Percentiles rank a stretch among this genome's conserved stretches.
Conservation (phyloP, 2,888 invertebrate genomes). For the Thymelicus acteon region DNA sequence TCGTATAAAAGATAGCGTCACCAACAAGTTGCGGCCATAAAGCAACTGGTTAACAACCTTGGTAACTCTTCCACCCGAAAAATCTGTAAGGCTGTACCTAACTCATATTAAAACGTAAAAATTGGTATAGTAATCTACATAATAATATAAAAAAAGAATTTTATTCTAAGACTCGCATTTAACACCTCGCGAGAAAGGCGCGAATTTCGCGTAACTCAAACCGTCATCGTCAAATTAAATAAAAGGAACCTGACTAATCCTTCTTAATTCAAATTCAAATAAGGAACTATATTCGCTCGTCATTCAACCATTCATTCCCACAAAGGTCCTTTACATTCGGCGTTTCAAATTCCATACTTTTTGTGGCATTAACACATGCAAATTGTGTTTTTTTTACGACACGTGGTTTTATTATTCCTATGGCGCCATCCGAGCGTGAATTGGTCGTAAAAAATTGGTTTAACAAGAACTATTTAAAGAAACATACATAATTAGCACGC, state of each 20-base stretch:
- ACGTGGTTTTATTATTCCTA: background rate
- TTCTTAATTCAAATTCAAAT: slow-evolving; percentile 6
- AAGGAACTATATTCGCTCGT: background rate
- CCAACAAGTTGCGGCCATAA: too few relatives aligned
- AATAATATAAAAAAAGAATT: too few relatives aligned
- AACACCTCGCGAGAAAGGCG: background rate
- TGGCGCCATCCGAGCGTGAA: slow-evolving; percentile 2
- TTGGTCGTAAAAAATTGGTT: background rate
- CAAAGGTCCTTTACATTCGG: slow-evolving; percentile 7
- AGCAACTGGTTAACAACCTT: too few relatives aligned
- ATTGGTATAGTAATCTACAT: too few relatives aligned
- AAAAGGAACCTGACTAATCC: slow-evolving; percentile 6
- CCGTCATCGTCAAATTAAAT: slow-evolving; percentile 12
- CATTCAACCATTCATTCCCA: slow-evolving; percentile 5
- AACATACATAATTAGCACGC: too few relatives aligned
- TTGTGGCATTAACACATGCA: slow-evolving; percentile 13
- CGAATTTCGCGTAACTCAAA: slow-evolving; percentile 10
- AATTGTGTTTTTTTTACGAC: slow-evolving; percentile 4
- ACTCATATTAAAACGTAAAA: background rate
- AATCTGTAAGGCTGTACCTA: too few relatives aligned
- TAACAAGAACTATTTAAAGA: background rate
- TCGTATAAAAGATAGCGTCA: too few relatives aligned
- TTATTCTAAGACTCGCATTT: background rate
- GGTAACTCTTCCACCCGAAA: too few relatives aligned
- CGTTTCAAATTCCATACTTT: slow-evolving; percentile 14